phyloP scores from a whole-genome alignment of 1,140 invertebrate species.

The Drosophila sproati region DNA sequence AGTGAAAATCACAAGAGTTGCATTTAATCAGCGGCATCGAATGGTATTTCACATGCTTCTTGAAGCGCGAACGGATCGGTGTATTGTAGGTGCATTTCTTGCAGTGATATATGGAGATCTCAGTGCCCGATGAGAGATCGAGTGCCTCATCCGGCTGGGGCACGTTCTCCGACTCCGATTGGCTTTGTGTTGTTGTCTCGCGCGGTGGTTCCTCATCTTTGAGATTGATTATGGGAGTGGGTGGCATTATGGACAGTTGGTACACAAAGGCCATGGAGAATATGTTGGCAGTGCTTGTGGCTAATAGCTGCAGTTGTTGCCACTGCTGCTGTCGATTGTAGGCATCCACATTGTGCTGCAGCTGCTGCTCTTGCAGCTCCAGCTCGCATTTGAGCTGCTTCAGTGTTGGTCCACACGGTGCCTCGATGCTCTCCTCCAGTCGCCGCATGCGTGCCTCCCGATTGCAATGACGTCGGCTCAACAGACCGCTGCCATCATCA shows the following conservation, averaged over 20 bases:
- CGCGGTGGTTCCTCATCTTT: neutral
- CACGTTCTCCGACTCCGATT: constrained; percentile 49
- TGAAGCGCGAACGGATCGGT: constrained; percentile 94
- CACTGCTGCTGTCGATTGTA: constrained; percentile 66
- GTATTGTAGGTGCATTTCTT: constrained; percentile 95
- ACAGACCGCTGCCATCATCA: constrained; percentile 36
- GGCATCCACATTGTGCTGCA: constrained; percentile 52
- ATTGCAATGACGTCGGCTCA: constrained; percentile 62
- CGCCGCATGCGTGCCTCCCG: constrained; percentile 71
- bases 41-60: constrained; percentile 97
- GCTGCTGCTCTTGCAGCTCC: constrained; percentile 61
- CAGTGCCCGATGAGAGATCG: constrained; percentile 20
- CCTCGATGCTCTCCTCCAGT: constrained; percentile 70
- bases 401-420: constrained; percentile 54
- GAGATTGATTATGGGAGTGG: neutral
- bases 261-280: constrained; percentile 77
- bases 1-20: constrained; percentile 95
- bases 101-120: constrained; percentile 88
- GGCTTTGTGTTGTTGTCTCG: constrained; percentile 32
- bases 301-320: constrained; percentile 57
- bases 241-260: constrained; percentile 53
- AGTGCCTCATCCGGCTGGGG: constrained; percentile 27
- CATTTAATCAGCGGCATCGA: constrained; percentile 97
- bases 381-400: constrained; percentile 71
- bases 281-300: constrained; percentile 54